Evolutionary conservation across 2,888 invertebrate species (phyloP), one percentile per base, ranked within the genome.

Genomic region (Pammene aurita): DNA sequence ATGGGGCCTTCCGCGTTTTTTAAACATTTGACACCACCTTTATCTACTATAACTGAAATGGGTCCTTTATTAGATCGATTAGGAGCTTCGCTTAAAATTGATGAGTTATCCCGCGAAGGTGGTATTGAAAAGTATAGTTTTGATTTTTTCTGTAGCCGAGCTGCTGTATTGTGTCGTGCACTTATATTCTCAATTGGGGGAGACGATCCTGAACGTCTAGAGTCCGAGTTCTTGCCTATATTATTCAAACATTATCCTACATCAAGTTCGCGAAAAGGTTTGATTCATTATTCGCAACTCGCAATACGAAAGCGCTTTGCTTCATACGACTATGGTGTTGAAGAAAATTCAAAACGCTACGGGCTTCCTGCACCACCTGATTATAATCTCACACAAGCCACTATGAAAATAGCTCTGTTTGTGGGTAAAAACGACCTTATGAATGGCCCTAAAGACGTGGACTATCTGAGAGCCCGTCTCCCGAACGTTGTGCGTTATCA

Each of bases 191-290:
- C 5, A 34, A 7, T 54, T n/a, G 34, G n/a, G 13, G 54, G 54
- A n/a, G 2, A 34, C n/a, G 54, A 54, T n/a, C 34, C 54, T 13
- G n/a, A 54, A n/a, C 54, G 54, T 0, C 7, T 34, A n/a, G 54
- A 54, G 9, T n/a, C 9, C 7, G 34, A 34, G 6, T 54, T 54
- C n/a, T 34, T 54, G 34, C 34, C 54, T 34, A n/a, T 54, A 7
- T n/a, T 54, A n/a, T 54, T 54, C 34, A 4, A 9, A 26, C 54
- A 54, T 54, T 34, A 34, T 11, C 54, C 54, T n/a, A n/a, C 54
- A 54, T 54, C 54, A 2, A 16, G 34, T 7, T 54, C 54, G n/a
- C 34, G 54, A 9, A 54, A 54, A 9, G 34, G 54, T 1, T 2
- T 54, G n/a, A 35, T 54, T n/a, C 54, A 54, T 54, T 54, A 54